Evolutionary conservation across 2,797 vertebrate genomes (phyloP).

Genomic region (Halcyon leucocephala): DNA sequence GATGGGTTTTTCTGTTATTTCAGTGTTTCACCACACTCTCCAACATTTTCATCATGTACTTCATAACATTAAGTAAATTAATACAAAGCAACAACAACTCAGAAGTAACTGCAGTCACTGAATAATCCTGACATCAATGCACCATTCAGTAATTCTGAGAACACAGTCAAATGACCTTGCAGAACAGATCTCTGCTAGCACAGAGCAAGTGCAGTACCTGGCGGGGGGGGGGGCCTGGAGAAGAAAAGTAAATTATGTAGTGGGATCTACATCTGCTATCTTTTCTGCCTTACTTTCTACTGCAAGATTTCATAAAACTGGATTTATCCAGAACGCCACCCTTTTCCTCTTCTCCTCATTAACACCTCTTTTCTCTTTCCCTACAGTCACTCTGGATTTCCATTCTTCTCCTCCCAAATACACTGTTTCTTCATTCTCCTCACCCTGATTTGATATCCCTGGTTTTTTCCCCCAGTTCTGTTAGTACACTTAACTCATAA

Average conservation of each 20-base stretch:
- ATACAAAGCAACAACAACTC: slow-evolving; percentile 1
- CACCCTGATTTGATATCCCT: too few relatives aligned
- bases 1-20: neutral
- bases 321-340: neutral
- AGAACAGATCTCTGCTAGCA: neutral
- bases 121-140: slow-evolving; percentile 37
- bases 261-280: neutral
- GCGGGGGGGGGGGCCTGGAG: too few relatives aligned
- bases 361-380: neutral
- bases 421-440: neutral
- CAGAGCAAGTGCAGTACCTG: neutral
- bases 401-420: neutral
- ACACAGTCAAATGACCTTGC: neutral
- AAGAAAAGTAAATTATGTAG: too few relatives aligned
- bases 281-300: neutral
- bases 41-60: neutral
- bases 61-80: slow-evolving; percentile 31
- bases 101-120: slow-evolving; percentile 6
- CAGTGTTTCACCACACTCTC: neutral
- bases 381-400: neutral
- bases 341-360: neutral
- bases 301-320: neutral
- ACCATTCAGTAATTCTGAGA: neutral
- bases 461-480: neutral
- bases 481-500: neutral